Conservation (phyloP, 1,140 invertebrate genomes). For the Laupala kohalensis region DNA sequence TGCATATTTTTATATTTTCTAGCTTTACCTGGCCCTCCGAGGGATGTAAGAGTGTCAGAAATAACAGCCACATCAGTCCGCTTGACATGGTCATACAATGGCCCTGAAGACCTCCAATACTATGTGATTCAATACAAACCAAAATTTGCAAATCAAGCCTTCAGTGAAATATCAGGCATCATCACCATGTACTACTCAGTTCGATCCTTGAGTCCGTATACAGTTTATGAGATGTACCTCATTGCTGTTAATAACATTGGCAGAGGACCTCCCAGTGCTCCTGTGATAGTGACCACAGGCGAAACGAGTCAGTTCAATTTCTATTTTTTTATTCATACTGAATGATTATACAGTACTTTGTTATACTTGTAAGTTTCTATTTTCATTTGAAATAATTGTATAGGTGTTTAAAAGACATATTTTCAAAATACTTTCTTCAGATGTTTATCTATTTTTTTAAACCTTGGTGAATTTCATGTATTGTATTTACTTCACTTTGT, state of each 20-base stretch:
- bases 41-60: slow-evolving; percentile 76
- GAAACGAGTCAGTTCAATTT: slow-evolving; percentile 72
- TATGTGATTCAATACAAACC: slow-evolving; percentile 94
- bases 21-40: slow-evolving; percentile 81
- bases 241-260: slow-evolving; percentile 90
- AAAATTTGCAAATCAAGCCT: slow-evolving; percentile 55
- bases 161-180: slow-evolving; percentile 80
- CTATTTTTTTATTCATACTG: background rate
- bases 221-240: slow-evolving; percentile 93
- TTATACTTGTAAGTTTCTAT: too few relatives aligned
- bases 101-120: slow-evolving; percentile 72
- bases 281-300: slow-evolving; percentile 82
- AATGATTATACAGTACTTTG: too few relatives aligned
- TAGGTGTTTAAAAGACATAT: too few relatives aligned
- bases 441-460: too few relatives aligned
- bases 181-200: slow-evolving; percentile 87
- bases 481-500: background rate
- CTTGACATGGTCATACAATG: slow-evolving; percentile 79
- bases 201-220: slow-evolving; percentile 77
- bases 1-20: slow-evolving; percentile 20
- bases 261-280: slow-evolving; percentile 68
- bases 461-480: slow-evolving; percentile 1
- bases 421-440: too few relatives aligned
- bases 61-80: slow-evolving; percentile 84
- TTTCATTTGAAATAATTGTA: too few relatives aligned